Conservation (phyloP, 2,888 invertebrate species). For the Acronicta leporina region DNA sequence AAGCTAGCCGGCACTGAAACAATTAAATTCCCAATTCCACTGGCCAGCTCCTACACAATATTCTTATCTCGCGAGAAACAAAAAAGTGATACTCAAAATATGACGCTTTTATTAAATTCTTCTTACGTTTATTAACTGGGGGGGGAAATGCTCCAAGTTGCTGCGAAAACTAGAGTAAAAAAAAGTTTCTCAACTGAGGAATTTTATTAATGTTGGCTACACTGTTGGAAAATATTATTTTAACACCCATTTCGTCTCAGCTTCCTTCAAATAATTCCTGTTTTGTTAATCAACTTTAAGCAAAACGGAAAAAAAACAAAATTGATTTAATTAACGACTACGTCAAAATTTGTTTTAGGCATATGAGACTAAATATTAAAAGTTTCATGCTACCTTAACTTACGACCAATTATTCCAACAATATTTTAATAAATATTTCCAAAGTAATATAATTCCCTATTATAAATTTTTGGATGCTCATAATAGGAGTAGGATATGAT, state of each 20-base stretch:
- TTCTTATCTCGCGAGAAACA: slow-evolving; percentile 59
- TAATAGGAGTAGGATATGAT: too few relatives aligned
- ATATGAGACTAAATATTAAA: neutral
- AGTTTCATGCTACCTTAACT: too few relatives aligned
- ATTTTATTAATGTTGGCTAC: slow-evolving; percentile 82
- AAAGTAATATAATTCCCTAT: too few relatives aligned
- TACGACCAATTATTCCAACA: too few relatives aligned
- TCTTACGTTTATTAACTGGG: slow-evolving; percentile 80
- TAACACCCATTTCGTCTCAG: slow-evolving; percentile 62
- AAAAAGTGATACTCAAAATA: slow-evolving; percentile 72
- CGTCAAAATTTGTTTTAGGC: too few relatives aligned
- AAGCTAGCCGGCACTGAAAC: slow-evolving; percentile 29
- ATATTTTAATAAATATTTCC: too few relatives aligned
- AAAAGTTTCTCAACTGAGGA: slow-evolving; percentile 79
- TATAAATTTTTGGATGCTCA: too few relatives aligned
- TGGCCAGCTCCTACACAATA: slow-evolving; percentile 48
- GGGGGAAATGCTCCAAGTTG: slow-evolving; percentile 74
- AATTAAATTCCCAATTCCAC: slow-evolving; percentile 53
- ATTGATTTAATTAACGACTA: slow-evolving; percentile 9
- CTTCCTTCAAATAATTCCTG: slow-evolving; percentile 50
- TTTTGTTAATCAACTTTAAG: slow-evolving; percentile 37
- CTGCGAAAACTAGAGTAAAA: slow-evolving; percentile 72
- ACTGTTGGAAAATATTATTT: slow-evolving; percentile 75
- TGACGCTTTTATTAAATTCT: slow-evolving; percentile 87
- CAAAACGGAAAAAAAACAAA: slow-evolving; percentile 6